phyloP scores from a whole-genome alignment of 2,888 invertebrate genomes.

The Pyralis farinalis region DNA sequence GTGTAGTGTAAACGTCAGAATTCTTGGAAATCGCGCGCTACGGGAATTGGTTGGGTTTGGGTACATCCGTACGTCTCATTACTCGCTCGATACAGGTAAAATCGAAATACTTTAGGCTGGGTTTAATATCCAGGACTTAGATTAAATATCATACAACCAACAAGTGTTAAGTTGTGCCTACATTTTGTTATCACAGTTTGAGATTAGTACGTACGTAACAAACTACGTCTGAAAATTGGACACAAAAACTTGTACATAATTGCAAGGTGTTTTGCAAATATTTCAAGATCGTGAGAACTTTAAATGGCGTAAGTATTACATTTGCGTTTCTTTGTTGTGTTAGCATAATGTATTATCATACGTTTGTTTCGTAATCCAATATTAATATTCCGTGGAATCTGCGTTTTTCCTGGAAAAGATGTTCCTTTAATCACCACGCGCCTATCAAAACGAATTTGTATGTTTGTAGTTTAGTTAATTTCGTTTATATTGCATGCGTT shows the following conservation, averaged over 20 bases:
- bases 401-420: background rate
- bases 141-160: no score
- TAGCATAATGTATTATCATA: background rate
- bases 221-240: no score
- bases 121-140: no score
- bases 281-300: background rate
- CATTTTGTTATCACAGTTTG: no score
- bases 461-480: no score
- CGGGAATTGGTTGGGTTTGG: slow-evolving; percentile 30
- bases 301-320: background rate
- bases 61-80: no score
- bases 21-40: slow-evolving; percentile 64
- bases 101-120: no score
- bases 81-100: slow-evolving; percentile 60
- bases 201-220: no score
- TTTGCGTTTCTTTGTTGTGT: background rate
- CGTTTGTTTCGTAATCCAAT: background rate
- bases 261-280: background rate
- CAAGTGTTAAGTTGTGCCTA: no score
- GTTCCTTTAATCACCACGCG: background rate
- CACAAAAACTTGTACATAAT: background rate
- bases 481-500: no score
- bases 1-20: slow-evolving; percentile 59
- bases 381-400: background rate
- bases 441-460: no score